A percentile compares a stretch with the other conserved stretches of the same genome.
These are phyloP conservation scores for Drosophila trapezifrons DNA, from an alignment of 1,140 invertebrate species.

Conservation along the genomic window DNA sequence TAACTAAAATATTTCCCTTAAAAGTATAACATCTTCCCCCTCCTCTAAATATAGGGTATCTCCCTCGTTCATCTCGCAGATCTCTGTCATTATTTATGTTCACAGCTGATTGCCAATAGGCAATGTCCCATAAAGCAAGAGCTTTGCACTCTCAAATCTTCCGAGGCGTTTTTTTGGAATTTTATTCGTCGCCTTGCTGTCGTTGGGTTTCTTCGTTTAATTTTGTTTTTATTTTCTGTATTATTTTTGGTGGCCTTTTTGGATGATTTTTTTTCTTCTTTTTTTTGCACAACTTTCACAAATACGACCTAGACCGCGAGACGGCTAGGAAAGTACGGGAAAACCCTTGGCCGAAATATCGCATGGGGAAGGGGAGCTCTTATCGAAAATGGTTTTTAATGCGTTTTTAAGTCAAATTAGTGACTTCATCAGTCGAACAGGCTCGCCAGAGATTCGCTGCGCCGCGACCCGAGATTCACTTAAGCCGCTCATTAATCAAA, in stretches of 20 bases:
- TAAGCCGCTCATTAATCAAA: slow-evolving; percentile 81
- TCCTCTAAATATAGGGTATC: slow-evolving; percentile 1
- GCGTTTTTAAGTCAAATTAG: slow-evolving; percentile 82
- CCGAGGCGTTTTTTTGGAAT: slow-evolving; percentile 47
- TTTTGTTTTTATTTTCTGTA: slow-evolving; percentile 20
- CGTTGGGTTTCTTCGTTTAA: slow-evolving; percentile 20
- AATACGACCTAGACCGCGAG: slow-evolving; percentile 43
- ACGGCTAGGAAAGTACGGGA: slow-evolving; percentile 67
- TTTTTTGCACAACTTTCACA: slow-evolving; percentile 75
- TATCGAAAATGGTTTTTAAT: slow-evolving; percentile 82
- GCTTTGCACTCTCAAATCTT: slow-evolving; percentile 46
- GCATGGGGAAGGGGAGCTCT: slow-evolving; percentile 44
- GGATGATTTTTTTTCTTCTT: slow-evolving; percentile 12
- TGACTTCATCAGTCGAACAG: slow-evolving; percentile 75
- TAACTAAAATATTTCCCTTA: neutral
- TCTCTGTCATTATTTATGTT: slow-evolving; percentile 31
- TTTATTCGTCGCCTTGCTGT: slow-evolving; percentile 27
- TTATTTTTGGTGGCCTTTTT: slow-evolving; percentile 27
- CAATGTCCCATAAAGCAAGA: slow-evolving; percentile 46
- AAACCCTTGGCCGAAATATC: slow-evolving; percentile 63
- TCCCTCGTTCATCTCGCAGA: neutral
- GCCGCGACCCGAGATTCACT: slow-evolving; percentile 60
- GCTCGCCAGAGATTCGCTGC: slow-evolving; percentile 39
- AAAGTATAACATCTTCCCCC: neutral
- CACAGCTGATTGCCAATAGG: slow-evolving; percentile 50